Percentiles rank a stretch among this genome's conserved stretches.
phyloP scores from a whole-genome alignment of 2,797 vertebrate genomes.

The Paguma larvata region DNA sequence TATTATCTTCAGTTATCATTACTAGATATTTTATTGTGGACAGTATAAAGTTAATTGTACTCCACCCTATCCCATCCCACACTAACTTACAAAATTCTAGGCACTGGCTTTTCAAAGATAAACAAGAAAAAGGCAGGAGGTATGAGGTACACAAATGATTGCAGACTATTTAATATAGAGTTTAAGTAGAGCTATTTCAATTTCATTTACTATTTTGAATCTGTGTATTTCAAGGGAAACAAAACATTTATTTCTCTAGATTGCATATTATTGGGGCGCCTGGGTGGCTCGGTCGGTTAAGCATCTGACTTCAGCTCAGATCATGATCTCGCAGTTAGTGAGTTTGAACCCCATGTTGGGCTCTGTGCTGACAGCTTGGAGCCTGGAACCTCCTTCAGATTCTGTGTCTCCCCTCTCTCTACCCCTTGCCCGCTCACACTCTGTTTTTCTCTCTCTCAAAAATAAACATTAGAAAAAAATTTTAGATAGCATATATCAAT shows the following conservation, averaged over 20 bases:
- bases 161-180: conserved; percentile 15
- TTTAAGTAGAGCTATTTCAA: conserved; percentile 8
- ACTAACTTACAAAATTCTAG: neutral
- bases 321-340: too few species aligned
- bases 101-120: neutral
- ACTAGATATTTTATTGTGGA: conserved; percentile 1
- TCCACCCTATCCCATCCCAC: neutral
- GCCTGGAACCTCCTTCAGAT: too few species aligned
- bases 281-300: too few species aligned
- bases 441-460: too few species aligned
- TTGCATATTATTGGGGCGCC: neutral
- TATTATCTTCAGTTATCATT: conserved; percentile 1
- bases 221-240: conserved; percentile 36
- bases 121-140: neutral
- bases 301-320: too few species aligned
- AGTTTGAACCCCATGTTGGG: too few species aligned
- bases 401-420: too few species aligned
- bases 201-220: conserved; percentile 27
- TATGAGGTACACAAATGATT: neutral
- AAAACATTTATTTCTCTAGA: conserved; percentile 24
- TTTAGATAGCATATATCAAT: neutral
- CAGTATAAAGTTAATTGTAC: neutral
- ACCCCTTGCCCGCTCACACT: too few species aligned
- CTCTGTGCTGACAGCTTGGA: too few species aligned
- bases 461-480: too few species aligned